Conservation (phyloP, 1,140 invertebrate species). For the Tetramorium parvispinum region DNA sequence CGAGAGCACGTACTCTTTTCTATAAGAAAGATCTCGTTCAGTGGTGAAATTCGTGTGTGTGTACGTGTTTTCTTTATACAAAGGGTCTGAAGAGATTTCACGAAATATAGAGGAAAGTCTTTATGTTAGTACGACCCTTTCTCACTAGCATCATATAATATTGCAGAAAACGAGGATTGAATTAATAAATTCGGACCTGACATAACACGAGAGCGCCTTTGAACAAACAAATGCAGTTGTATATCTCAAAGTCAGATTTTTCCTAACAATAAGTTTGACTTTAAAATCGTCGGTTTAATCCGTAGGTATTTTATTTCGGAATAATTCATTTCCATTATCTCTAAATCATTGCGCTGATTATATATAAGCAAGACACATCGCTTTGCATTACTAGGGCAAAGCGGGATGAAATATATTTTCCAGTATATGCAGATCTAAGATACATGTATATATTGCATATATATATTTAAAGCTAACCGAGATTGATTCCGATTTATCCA, state of each 20-base stretch:
- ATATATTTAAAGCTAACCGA: not conserved
- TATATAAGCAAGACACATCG: not conserved
- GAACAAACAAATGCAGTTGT: not conserved
- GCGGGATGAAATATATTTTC: not conserved
- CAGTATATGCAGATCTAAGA: not conserved
- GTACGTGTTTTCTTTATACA: not conserved
- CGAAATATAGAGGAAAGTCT: constrained; percentile 8
- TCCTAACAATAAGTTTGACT: not conserved
- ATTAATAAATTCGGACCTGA: constrained; percentile 33
- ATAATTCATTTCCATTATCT: constrained; percentile 19
- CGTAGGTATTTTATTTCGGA: not conserved
- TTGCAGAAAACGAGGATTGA: constrained; percentile 35
- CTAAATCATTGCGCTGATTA: constrained; percentile 12
- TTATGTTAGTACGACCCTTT: constrained; percentile 28
- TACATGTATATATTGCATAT: not conserved
- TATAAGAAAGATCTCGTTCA: constrained; percentile 28
- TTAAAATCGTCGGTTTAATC: not conserved
- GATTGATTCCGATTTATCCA: not conserved
- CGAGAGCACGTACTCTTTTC: constrained; percentile 61
- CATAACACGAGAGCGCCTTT: not conserved
- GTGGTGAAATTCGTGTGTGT: constrained; percentile 14
- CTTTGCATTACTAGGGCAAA: constrained; percentile 7
- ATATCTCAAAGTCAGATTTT: constrained; percentile 28
- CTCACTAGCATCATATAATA: not conserved
- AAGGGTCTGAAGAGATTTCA: constrained; percentile 17